Base-by-base conservation (phyloP, 2,113 vertebrate genomes). In the Axis porcinus region DNA sequence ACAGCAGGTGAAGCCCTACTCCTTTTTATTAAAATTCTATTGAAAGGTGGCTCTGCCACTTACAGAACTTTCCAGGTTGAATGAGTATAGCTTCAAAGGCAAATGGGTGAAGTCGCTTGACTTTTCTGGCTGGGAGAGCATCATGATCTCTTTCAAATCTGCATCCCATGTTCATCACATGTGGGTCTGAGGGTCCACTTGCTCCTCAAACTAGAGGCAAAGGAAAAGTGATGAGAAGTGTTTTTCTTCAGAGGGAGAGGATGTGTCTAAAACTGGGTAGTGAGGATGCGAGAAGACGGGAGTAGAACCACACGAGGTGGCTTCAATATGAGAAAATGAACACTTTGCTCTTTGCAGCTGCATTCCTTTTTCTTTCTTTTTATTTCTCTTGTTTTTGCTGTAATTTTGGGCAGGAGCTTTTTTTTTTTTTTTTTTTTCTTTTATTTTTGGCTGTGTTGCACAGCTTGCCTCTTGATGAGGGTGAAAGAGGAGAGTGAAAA, bases 221-320 rank as follows among this genome's bases (percentile, higher is more conserved):
- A 84, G 79, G 36, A 54, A 92, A 86, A 50, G 55, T 3, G 74
- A 27, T 10, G 40, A 54, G 45, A 58, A 70, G 13, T 33, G 21
- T 76, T 12, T 64, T 12, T 19, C 70, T 2, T 1, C 45, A 40
- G 57, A 50, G 2, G 14, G 0, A n/a, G 27, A 28, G 40, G 50
- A 70, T 57, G n/a, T 15, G 9, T 6, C 25, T 25, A 14, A 25
- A 28, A 5, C 19, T 8, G 1, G 9, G 0, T 2, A 3, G n/a
- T 8, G 8, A 55, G 16, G 47, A 23, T 14, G 27, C 28, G 27
- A 47, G 6, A 6, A 70, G 17, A 40, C 82, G 19, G 30, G 27
- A n/a, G 7, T 3, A 25, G 55, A 64, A 5, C 0, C 15, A 28
- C 21, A 23, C 1, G 2, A 30, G 23, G 13, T 7, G 14, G 54